Base-by-base conservation (phyloP, 2,888 invertebrate genomes). In the Anoncus sp. region DNA sequence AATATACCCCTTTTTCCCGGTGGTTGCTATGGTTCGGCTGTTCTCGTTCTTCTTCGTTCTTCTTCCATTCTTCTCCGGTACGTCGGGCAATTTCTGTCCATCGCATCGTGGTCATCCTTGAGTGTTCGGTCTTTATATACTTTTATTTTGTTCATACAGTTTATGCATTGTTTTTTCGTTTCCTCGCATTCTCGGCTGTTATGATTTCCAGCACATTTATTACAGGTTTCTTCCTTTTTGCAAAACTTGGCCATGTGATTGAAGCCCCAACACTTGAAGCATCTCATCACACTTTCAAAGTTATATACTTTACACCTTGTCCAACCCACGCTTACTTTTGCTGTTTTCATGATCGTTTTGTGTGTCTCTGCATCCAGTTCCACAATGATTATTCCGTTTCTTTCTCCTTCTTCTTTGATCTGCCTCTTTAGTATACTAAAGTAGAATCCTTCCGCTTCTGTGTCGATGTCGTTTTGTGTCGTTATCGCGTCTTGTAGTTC, bases 211-310 rank as follows among this genome's bases (percentile, higher is more conserved):
- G 76, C 66, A 57, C 71, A 79, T 55, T 76, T 67, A 16, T 53
- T n/a, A 35, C 76, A 81, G 2, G 55, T 65, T 43, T 63, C 70
- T 51, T 74, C 73, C 40, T 49, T 73, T 0, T n/a, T 76, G 18
- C 79, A 76, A 22, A 79, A 62, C 16, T 79, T 79, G 10, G 79
- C 77, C 27, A 75, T 75, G 20, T 77, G 77, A 35, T 71, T 59
- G n/a, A 16, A 78, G 12, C 75, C 75, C 78, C 78, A 78, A 22
- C 71, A 75, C 35, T 81, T 79, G 38, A 49, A 79, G 57, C 74
- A 79, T 43, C 77, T 20, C n/a, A 38, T 65, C 20, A 38, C 65
- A 4, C 24, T 65, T 1, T 38, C 22, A 10, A 51, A 38, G 24
- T 65, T 51, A n/a, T 38, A 65, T 3, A 65, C 65, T 14, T 14